Base-by-base conservation (phyloP, 1,140 invertebrate species). In the Zaprionus inermis region DNA sequence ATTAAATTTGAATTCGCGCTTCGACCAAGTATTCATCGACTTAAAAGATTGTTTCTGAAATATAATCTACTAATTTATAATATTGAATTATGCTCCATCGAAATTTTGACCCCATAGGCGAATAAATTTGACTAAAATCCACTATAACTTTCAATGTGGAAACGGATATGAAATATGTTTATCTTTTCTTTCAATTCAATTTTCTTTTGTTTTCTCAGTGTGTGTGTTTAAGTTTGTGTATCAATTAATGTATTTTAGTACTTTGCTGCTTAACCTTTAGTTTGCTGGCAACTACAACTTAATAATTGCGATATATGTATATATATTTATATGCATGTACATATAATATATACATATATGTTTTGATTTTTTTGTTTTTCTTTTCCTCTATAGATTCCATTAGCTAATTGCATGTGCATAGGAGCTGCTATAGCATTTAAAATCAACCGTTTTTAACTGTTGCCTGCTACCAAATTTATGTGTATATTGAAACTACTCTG, bases 101-200 rank as follows among this genome's bases (percentile, higher is more conserved):
- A 67, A 69, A 63, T 72, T 76, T 82, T 70, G 59, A 71, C 49
- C 65, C 60, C 65, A 54, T 28, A 44, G 55, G 49, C 69, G 74
- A 75, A 89, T 75, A 84, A 89, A 84, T 89, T 89, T 89, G 78
- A 89, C 84, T 89, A 89, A 89, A 89, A 89, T 89, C 84, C 82
- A 89, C 84, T 55, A 55, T 44, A 44, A 59, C 32, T 75, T 78
- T 81, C 69, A 76, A 71, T 55, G 76, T 84, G 85, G 85, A 88
- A 89, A 89, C 75, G 80, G 84, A 88, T 88, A 84, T 89, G 84
- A 89, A 80, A 67, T 76, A 88, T 76, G 58, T 71, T 54, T 30
- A 28, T 54, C 51, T 28, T 54, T 24, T 30, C 20, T 16, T 44
- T 44, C 38, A 44, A 44, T 44, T 44, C 38, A 44, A 44, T 44